These are phyloP conservation scores for Lutraria lutraria DNA, from an alignment of 2,888 invertebrate genomes.

Conservation along the genomic window DNA sequence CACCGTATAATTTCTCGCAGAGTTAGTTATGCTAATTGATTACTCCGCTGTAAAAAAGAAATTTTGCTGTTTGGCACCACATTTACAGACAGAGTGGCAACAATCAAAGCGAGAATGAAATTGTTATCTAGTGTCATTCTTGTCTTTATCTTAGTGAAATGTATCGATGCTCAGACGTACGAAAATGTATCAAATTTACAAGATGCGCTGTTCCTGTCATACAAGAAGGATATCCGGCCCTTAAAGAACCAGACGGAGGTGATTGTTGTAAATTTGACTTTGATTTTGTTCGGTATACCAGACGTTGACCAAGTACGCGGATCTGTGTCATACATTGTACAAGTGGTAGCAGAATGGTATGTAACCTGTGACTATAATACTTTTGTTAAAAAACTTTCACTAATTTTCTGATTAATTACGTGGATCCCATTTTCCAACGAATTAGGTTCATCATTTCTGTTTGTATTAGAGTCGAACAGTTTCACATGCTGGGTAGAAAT, in stretches of 20 bases:
- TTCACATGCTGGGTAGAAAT: no score
- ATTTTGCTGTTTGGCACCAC: neutral
- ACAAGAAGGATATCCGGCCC: neutral
- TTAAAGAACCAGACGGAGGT: constrained; percentile 23
- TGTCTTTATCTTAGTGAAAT: neutral
- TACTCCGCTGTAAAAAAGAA: no score
- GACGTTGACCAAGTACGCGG: constrained; percentile 18
- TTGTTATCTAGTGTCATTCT: neutral
- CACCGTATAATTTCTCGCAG: no score
- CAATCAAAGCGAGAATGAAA: neutral
- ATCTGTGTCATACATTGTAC: neutral
- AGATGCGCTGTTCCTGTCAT: neutral
- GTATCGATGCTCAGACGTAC: neutral
- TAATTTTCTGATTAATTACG: no score
- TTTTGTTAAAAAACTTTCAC: no score
- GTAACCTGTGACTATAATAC: neutral
- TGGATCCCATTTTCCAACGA: no score
- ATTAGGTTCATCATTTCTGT: no score
- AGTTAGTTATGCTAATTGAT: no score
- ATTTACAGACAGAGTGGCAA: neutral
- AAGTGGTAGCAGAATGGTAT: neutral
- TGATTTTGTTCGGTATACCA: constrained; percentile 17
- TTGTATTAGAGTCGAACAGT: no score
- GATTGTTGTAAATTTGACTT: neutral
- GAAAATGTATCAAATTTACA: constrained; percentile 5